phyloP scores from a whole-genome alignment of 2,888 invertebrate genomes.

The Erpobdella octoculata region DNA sequence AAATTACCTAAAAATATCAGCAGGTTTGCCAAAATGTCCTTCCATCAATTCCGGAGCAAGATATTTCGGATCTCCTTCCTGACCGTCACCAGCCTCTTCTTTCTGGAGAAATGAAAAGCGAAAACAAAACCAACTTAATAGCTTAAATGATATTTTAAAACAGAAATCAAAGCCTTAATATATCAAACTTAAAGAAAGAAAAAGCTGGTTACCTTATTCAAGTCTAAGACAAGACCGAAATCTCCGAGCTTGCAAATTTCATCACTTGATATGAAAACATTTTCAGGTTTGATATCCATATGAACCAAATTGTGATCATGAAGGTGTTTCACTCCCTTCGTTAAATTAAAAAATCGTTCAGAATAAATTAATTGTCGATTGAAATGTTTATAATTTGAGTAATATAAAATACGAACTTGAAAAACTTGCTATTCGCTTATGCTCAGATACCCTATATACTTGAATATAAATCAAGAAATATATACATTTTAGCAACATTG shows the following conservation, averaged over 20 bases:
- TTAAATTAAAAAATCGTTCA: no score
- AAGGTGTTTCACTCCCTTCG: constrained; percentile 62
- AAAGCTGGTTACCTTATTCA: constrained; percentile 25
- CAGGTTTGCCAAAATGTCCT: constrained; percentile 62
- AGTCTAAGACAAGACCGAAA: constrained; percentile 65
- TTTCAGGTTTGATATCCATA: constrained; percentile 70
- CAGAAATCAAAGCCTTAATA: not conserved
- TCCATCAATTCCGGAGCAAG: constrained; percentile 66
- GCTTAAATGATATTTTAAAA: not conserved
- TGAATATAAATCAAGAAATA: not conserved
- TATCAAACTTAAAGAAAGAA: not conserved
- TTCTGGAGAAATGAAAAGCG: not conserved
- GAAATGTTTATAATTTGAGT: not conserved
- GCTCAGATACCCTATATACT: no score
- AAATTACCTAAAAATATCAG: constrained; percentile 59
- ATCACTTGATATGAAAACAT: constrained; percentile 64
- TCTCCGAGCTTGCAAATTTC: constrained; percentile 66
- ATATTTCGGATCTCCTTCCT: constrained; percentile 70
- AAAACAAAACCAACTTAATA: not conserved
- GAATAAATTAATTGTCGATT: no score
- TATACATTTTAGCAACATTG: not conserved
- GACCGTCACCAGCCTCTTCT: constrained; percentile 56
- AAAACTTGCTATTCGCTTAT: no score
- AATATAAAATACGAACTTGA: not conserved
- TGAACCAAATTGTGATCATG: constrained; percentile 65